Conservation (phyloP, 2,888 invertebrate genomes). For the Psylliodes chrysocephalus region DNA sequence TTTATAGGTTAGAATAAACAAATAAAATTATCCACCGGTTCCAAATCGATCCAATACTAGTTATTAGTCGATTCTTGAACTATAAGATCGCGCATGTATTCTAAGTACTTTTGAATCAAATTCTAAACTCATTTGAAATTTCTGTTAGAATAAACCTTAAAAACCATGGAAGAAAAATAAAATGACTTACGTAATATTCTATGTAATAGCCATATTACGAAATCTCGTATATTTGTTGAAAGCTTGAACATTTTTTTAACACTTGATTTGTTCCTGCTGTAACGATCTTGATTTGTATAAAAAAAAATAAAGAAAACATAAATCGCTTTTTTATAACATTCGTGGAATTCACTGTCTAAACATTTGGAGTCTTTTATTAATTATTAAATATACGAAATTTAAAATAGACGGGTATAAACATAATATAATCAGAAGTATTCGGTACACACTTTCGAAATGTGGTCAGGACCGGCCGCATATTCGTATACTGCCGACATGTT, state of each 20-base stretch:
- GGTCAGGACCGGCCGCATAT: not conserved
- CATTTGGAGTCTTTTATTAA: slow-evolving; percentile 37
- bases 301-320: slow-evolving; percentile 28
- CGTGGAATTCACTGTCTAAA: slow-evolving; percentile 36
- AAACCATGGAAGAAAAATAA: too few species aligned
- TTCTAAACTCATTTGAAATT: too few species aligned
- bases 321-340: slow-evolving; percentile 30
- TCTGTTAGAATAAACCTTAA: too few species aligned
- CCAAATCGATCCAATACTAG: too few species aligned
- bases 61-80: too few species aligned
- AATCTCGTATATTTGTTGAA: not conserved
- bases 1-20: too few species aligned
- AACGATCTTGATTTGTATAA: slow-evolving; percentile 34
- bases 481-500: too few species aligned
- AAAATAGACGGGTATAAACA: slow-evolving; percentile 38
- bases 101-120: too few species aligned
- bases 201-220: too few species aligned
- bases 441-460: slow-evolving; percentile 13
- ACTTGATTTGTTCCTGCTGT: slow-evolving; percentile 19
- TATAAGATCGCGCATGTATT: too few species aligned
- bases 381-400: slow-evolving; percentile 38
- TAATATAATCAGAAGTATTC: slow-evolving; percentile 28
- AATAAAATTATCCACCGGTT: too few species aligned
- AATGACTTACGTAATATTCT: not conserved
- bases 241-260: slow-evolving; percentile 11